Evolutionary conservation across 2,888 invertebrate species (phyloP), one percentile per base, ranked within the genome.

Genomic region (Choreutis nemorana): DNA sequence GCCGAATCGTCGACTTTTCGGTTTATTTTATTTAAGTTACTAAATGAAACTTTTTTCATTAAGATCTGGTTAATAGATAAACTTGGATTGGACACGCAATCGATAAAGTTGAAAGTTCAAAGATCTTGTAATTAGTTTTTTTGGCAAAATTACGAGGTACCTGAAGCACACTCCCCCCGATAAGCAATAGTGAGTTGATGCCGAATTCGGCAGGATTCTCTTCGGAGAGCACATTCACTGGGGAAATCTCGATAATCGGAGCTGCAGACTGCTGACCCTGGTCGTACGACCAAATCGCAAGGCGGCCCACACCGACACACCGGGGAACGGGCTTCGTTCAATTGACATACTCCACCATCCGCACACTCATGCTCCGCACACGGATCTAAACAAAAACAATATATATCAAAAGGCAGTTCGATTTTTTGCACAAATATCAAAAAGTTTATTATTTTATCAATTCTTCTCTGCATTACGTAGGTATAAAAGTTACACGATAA

Each of bases 81-180:
- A n/a, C n/a, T n/a, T n/a, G n/a, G n/a, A n/a, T n/a, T n/a, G n/a
- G n/a, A n/a, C n/a, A n/a, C n/a, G n/a, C n/a, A n/a, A n/a, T n/a
- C n/a, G n/a, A n/a, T n/a, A n/a, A n/a, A n/a, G n/a, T n/a, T n/a
- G n/a, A n/a, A n/a, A n/a, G 15, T 21, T 33, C 22, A 22, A 27
- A 28, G 23, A 28, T 26, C 31, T 35, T 23, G 26, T 12, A 27
- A 33, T 30, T 33, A 14, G 22, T 25, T 30, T 29, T 12, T 21
- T n/a, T n/a, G n/a, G n/a, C n/a, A n/a, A 24, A 14, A 18, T n/a
- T n/a, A n/a, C n/a, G 28, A 38, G 45, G 60, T 64, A 90, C 90
- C 91, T 59, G 90, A 87, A 50, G 86, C 86, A 67, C 94, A 94
- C 58, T 89, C 87, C 37, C 92, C 93, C 39, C 86, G 81, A 70